A percentile compares a stretch with the other conserved stretches of the same genome.
phyloP scores from a whole-genome alignment of 2,888 invertebrate genomes.

The Agelastica alni region DNA sequence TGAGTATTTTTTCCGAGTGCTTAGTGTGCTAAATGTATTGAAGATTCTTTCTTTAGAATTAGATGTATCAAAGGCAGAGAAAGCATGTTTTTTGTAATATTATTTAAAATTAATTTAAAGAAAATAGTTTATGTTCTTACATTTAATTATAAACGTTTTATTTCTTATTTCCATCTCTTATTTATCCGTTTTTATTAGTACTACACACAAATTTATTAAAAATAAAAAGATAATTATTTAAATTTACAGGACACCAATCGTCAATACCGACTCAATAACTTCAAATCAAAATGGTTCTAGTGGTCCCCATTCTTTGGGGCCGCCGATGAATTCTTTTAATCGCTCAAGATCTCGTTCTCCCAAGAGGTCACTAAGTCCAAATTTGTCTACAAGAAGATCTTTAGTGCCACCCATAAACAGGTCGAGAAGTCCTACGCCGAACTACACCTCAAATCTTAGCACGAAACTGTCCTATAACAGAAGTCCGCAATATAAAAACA shows the following conservation, averaged over 20 bases:
- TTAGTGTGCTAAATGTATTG: no score
- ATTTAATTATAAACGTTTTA: no score
- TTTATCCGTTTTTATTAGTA: no score
- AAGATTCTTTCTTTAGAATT: no score
- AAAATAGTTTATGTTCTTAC: no score
- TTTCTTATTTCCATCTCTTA: no score
- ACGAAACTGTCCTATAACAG: slow-evolving; percentile 46
- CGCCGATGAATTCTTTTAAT: slow-evolving; percentile 55
- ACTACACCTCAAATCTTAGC: slow-evolving; percentile 59
- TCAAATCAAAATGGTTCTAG: slow-evolving; percentile 33
- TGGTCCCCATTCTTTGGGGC: slow-evolving; percentile 48
- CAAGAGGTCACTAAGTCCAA: slow-evolving; percentile 51
- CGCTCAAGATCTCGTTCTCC: slow-evolving; percentile 54
- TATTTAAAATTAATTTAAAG: no score
- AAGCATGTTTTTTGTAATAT: no score
- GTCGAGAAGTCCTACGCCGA: slow-evolving; percentile 61
- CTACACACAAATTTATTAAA: no score
- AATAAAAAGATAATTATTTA: neutral
- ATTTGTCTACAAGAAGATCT: slow-evolving; percentile 44
- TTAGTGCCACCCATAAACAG: slow-evolving; percentile 46
- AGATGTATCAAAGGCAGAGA: no score
- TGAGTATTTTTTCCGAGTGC: no score
- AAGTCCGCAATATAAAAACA: slow-evolving; percentile 37
- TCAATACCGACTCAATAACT: slow-evolving; percentile 20
- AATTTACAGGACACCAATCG: slow-evolving; percentile 8